Base-by-base conservation (phyloP, 2,888 invertebrate species). In the Drosophila sordidula region DNA sequence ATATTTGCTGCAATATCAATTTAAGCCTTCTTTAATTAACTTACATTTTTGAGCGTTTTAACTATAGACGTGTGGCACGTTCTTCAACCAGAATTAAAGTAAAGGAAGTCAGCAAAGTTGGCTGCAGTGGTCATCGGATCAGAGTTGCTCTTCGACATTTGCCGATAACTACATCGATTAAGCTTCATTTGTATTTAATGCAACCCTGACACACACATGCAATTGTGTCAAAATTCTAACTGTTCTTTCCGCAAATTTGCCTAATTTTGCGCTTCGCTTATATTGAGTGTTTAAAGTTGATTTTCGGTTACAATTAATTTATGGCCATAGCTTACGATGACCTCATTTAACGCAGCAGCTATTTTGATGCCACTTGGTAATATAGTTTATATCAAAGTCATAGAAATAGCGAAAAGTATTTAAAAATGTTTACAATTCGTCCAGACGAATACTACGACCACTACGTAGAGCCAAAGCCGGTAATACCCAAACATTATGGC, bases 1-100 rank as follows among this genome's bases (percentile, higher is more conserved):
- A 90, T 90, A 90, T 72, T 78, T 44, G 74, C 75, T 87, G 89
- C 89, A 75, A 63, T 68, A 36, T 38, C 55, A 55, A 29, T 38
- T 29, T 6, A 1, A 32, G 6, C 1, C 8, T 8, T 5, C 14
- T 58, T 51, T 0, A n/a, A n/a, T 42, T 41, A n/a, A 72, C 78
- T 76, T 70, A 82, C 85, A 87, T 85, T 26, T 65, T 63, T 14
- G 0, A 0, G 0, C 9, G 6, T 0, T 1, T 0, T 0, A 0
- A 4, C 0, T 1, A 2, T 0, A 0, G 0, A 25, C 12, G 16
- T 55, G 25, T 1, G 1, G 4, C 78, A 38, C 29, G 57, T 12
- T 45, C 18, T 4, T 0, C 41, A 11, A 8, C 4, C 22, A 52
- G 12, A 62, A 58, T 3, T 3, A 47, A 76, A 76, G 42, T 73